Evolutionary conservation across 2,797 vertebrate genomes (phyloP), one percentile per base, ranked within the genome.

Genomic region (Chaenodraco wilsoni): DNA sequence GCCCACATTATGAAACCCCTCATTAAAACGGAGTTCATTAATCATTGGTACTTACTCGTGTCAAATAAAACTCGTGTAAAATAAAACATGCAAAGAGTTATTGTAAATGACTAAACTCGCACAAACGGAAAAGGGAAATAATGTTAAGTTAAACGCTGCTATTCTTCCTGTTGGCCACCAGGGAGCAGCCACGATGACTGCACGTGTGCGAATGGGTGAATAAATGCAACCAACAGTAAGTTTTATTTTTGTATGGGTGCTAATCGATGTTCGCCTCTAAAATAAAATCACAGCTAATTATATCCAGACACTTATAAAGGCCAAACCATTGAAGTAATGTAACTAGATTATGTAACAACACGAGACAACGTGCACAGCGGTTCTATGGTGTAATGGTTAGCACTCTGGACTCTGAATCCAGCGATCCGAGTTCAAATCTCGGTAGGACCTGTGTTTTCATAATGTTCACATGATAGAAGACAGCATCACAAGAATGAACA

Each of bases 321-420:
- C 6, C 33, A 37, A 37, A 37, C 8, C 1, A 37, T 37, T 6
- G 9, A 37, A 6, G 6, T 37, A 37, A 37, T 37, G 33, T 37
- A 37, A 27, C 27, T 27, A 27, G 6, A 37, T 37, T 9, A 1
- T 9, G 8, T 9, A 37, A 37, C 33, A 37, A 37, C 33, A 37
- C 33, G 1, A 9, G 1, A 2, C 1, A 1, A 1, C 8, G 7
- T 37, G 33, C 8, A 37, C 8, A 3, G 3, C 0, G 75, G 65
- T 55, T 71, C 84, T 71, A 86, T 84, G 84, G 85, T 89, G 85
- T 87, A 88, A 88, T 83, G 85, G 76, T 88, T 84, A 82, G 81
- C 83, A 84, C 89, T 80, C 83, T 85, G 84, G 86, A 79, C 86
- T 88, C 82, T 87, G 86, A 90, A 87, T 87, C 81, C 81, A 84